Percentiles rank a stretch among this genome's conserved stretches.
These are phyloP conservation scores for Himantopus leucocephalus DNA, from an alignment of 2,113 vertebrate genomes.

Conservation along the genomic window DNA sequence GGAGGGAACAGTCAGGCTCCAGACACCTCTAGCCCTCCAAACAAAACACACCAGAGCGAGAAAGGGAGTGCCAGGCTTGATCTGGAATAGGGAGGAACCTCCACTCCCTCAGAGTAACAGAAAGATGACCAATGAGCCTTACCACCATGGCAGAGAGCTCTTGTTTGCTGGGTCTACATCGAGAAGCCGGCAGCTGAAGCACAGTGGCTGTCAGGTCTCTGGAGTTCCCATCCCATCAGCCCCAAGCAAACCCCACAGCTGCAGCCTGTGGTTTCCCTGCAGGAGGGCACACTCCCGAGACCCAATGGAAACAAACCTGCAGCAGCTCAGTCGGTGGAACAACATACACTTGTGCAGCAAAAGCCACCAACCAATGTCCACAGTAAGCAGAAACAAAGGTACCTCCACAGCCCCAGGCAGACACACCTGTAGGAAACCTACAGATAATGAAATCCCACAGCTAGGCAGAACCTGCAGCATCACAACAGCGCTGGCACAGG, in stretches of 20 bases:
- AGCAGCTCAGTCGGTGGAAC: neutral
- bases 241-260: neutral
- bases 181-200: rapidly evolving
- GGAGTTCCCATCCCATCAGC: neutral
- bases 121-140: neutral
- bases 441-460: conserved; percentile 8
- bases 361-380: neutral
- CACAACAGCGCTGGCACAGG: neutral
- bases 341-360: neutral
- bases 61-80: neutral
- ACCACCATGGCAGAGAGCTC: neutral
- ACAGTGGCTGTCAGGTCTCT: neutral
- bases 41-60: rapidly evolving
- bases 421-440: neutral
- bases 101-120: neutral
- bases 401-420: neutral
- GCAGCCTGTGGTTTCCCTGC: neutral
- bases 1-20: neutral
- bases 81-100: neutral
- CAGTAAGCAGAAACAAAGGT: neutral
- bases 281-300: neutral
- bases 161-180: neutral
- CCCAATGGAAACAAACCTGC: neutral
- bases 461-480: neutral
- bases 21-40: neutral